A percentile compares a stretch with the other conserved stretches of the same genome.
phyloP scores from a whole-genome alignment of 2,797 vertebrate genomes.

The Sebastes vulpes region DNA sequence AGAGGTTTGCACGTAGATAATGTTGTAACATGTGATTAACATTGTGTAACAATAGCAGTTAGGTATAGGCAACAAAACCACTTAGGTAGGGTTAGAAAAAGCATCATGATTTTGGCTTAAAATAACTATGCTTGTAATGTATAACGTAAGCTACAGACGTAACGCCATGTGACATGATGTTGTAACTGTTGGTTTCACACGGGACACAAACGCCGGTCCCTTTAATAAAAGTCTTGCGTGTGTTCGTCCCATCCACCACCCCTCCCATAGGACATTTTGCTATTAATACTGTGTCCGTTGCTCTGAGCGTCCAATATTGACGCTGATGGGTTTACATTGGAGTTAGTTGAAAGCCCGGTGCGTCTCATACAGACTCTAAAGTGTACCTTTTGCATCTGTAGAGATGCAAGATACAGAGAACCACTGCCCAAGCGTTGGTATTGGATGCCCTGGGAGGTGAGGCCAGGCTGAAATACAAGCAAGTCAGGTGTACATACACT shows the following conservation, averaged over 20 bases:
- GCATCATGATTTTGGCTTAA: too few species aligned
- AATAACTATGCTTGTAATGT: accelerated
- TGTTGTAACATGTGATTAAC: too few species aligned
- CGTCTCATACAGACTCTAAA: not conserved
- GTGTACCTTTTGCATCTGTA: not conserved
- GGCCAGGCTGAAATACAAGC: not conserved
- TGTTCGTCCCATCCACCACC: not conserved
- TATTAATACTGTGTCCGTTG: too few species aligned
- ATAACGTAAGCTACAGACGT: too few species aligned
- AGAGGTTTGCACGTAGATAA: too few species aligned
- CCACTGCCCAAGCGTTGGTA: not conserved
- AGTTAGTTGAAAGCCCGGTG: not conserved
- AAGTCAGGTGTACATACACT: not conserved
- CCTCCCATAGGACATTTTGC: not conserved
- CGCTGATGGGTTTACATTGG: not conserved
- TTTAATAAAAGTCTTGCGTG: not conserved
- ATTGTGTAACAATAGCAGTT: accelerated
- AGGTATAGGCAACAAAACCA: too few species aligned
- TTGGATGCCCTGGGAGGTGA: not conserved
- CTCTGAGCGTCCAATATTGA: too few species aligned
- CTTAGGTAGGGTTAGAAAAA: too few species aligned
- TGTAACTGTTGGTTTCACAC: too few species aligned
- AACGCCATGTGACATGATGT: too few species aligned
- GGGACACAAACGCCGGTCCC: too few species aligned
- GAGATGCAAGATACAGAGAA: too few species aligned